Conservation (phyloP, 2,113 vertebrate species). For the Phaethornis superciliosus region DNA sequence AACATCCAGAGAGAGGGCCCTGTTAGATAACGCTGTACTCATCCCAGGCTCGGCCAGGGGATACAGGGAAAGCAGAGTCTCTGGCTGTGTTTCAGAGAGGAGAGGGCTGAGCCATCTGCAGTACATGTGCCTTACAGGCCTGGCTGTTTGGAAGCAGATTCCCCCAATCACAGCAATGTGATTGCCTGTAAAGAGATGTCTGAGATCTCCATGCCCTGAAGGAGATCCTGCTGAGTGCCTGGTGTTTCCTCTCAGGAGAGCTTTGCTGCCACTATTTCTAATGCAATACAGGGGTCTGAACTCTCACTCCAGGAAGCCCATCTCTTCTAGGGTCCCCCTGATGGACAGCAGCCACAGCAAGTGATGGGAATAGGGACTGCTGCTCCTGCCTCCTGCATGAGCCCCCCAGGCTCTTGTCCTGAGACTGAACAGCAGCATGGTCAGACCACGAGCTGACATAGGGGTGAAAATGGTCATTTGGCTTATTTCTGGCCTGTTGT, state of each 20-base stretch:
- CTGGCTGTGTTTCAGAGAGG: neutral
- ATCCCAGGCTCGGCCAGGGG: neutral
- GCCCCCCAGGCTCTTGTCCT: neutral
- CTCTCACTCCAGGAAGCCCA: neutral
- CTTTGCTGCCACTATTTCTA: neutral
- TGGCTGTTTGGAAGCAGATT: neutral
- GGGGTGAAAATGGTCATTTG: neutral
- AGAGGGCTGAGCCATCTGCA: neutral
- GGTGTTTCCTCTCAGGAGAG: rapidly evolving
- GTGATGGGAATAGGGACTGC: neutral
- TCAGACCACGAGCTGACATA: neutral
- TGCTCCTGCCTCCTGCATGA: neutral
- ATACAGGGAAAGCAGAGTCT: neutral
- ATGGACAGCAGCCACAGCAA: rapidly evolving
- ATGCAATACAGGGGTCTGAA: neutral
- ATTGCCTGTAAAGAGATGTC: neutral
- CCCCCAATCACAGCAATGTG: neutral
- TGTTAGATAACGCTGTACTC: neutral
- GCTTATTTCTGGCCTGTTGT: neutral
- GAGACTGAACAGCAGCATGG: rapidly evolving
- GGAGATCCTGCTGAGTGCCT: neutral
- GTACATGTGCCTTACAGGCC: neutral
- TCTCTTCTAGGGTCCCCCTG: neutral
- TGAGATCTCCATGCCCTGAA: neutral
- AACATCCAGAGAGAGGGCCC: neutral